A percentile compares a stretch with the other conserved stretches of the same genome.
These are phyloP conservation scores for Vombatus ursinus DNA, from an alignment of 2,113 vertebrate genomes.

Conservation along the genomic window DNA sequence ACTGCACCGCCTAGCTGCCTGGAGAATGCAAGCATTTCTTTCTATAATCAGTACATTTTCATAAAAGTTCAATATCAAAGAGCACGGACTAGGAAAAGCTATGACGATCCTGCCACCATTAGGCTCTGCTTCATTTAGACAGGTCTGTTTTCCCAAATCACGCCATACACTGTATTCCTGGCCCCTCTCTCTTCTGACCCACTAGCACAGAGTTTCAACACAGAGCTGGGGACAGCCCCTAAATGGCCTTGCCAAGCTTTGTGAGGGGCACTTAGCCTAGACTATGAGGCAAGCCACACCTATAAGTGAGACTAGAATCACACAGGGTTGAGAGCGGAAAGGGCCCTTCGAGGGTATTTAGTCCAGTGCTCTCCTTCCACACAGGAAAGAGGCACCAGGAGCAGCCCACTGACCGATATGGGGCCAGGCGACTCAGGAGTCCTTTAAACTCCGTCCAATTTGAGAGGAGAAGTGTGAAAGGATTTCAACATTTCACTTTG, in stretches of 20 bases:
- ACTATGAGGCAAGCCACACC: too few relatives aligned
- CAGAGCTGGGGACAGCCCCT: neutral
- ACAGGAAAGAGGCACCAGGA: too few relatives aligned
- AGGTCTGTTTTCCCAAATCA: neutral
- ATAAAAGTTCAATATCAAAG: neutral
- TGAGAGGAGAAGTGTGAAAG: neutral
- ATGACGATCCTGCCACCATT: neutral
- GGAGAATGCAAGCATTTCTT: neutral
- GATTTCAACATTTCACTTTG: neutral
- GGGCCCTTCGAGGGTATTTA: neutral
- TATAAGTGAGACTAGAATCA: neutral
- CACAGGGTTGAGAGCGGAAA: neutral
- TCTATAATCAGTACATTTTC: neutral
- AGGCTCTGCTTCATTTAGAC: neutral
- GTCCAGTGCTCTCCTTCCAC: too few relatives aligned
- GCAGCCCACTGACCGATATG: too few relatives aligned
- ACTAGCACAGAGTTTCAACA: neutral
- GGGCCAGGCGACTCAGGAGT: neutral
- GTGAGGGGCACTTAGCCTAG: too few relatives aligned
- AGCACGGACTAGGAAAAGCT: neutral
- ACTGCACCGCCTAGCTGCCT: too few relatives aligned
- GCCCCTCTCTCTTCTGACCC: neutral
- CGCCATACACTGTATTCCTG: neutral
- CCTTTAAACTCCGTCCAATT: neutral
- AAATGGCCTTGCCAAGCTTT: neutral